Evolutionary conservation across 30 jellyfish, hydroid and myxozoan species (phyloP).

Genomic region (Aurelia aurita): DNA sequence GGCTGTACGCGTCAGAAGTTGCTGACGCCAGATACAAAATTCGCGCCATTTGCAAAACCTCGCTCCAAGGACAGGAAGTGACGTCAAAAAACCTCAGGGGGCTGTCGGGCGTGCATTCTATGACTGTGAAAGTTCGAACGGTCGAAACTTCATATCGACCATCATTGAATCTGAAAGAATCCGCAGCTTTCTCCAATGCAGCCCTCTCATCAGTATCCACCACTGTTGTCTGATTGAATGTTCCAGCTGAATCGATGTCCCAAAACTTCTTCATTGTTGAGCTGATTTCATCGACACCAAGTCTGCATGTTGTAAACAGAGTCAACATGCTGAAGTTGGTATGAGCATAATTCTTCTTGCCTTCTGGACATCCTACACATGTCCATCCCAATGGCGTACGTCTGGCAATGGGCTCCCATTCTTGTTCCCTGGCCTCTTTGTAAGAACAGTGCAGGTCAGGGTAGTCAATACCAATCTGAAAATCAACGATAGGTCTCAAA

Average conservation of each 20-base stretch:
- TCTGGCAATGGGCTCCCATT: too few relatives aligned
- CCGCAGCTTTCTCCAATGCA: conserved; percentile 30
- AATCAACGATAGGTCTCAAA: background rate
- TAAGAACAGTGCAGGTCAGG: background rate
- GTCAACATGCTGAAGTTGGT: too few relatives aligned
- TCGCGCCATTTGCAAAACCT: too few relatives aligned
- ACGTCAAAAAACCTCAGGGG: too few relatives aligned
- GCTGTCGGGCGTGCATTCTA: too few relatives aligned
- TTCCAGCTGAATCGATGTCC: conserved; percentile 5
- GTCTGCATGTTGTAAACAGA: background rate
- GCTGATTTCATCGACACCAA: background rate
- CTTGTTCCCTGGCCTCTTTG: background rate
- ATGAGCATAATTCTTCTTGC: too few relatives aligned
- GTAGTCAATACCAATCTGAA: conserved; percentile 28
- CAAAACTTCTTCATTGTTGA: background rate
- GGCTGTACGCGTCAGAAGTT: too few relatives aligned
- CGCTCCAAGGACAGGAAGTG: too few relatives aligned
- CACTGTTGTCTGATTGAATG: background rate
- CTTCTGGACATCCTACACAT: too few relatives aligned
- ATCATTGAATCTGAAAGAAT: conserved; percentile 8
- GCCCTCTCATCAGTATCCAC: background rate
- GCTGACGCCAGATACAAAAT: too few relatives aligned
- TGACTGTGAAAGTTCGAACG: conserved; percentile 3
- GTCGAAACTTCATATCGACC: conserved; percentile 65
- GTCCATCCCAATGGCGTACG: too few relatives aligned